These are phyloP conservation scores for Tigriopus californicus DNA, from an alignment of 2,888 invertebrate genomes.

Conservation along the genomic window DNA sequence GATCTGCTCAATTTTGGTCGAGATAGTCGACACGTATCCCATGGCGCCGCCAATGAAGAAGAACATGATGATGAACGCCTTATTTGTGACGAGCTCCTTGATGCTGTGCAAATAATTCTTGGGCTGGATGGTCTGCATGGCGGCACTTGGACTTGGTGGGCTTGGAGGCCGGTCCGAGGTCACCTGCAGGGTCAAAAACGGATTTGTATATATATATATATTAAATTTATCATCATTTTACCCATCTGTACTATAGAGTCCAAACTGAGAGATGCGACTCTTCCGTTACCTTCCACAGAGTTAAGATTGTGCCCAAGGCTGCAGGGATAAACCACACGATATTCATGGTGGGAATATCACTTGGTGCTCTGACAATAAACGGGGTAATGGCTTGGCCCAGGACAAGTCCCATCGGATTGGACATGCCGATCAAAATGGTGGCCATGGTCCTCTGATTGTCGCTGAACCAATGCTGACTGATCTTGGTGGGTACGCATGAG, in stretches of 20 bases:
- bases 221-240: neutral
- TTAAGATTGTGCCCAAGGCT: neutral
- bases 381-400: slow-evolving; percentile 8
- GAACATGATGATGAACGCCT: slow-evolving; percentile 10
- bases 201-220: neutral
- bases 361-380: neutral
- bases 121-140: neutral
- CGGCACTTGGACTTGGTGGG: neutral
- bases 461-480: slow-evolving; percentile 12
- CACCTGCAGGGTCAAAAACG: neutral
- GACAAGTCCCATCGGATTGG: slow-evolving; percentile 11
- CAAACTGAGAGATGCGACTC: too few species aligned
- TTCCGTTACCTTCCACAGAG: slow-evolving; percentile 4
- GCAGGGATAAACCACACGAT: slow-evolving; percentile 12
- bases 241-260: too few species aligned
- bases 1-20: slow-evolving; percentile 14
- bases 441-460: slow-evolving; percentile 12
- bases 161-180: neutral
- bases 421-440: slow-evolving; percentile 12
- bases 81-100: slow-evolving; percentile 8
- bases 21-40: slow-evolving; percentile 1
- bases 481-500: slow-evolving; percentile 14
- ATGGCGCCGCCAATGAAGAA: slow-evolving; percentile 13
- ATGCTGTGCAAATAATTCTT: neutral
- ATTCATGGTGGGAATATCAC: slow-evolving; percentile 7